Conservation (phyloP, 2,113 vertebrate species). For the Poeciliopsis occidentalis region DNA sequence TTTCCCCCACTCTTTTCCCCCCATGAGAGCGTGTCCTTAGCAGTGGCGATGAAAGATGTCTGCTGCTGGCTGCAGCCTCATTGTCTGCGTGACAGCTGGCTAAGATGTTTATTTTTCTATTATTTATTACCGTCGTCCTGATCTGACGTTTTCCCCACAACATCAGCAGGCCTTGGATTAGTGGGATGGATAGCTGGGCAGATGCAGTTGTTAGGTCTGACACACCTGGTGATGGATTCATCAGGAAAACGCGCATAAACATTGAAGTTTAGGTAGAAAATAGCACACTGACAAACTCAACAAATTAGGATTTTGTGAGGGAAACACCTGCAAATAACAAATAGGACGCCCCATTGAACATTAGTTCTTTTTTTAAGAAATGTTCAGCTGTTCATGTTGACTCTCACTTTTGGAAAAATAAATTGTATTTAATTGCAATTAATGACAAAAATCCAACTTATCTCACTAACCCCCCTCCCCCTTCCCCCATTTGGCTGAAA, state of each 20-base stretch:
- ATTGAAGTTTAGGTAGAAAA: background rate
- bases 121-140: conserved; percentile 51
- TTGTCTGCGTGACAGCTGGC: conserved; percentile 69
- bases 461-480: background rate
- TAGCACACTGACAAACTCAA: conserved; percentile 25
- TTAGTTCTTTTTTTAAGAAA: background rate
- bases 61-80: conserved; percentile 52
- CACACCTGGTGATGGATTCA: conserved; percentile 54
- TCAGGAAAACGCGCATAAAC: background rate
- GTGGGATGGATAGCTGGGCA: conserved; percentile 29
- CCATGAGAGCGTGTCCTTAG: conserved; percentile 26
- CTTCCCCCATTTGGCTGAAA: background rate
- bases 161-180: conserved; percentile 10
- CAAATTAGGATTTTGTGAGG: conserved; percentile 11
- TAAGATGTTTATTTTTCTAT: conserved; percentile 68
- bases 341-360: background rate
- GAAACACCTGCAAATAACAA: background rate
- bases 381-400: background rate
- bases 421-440: background rate
- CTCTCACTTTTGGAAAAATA: background rate
- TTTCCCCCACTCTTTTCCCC: conserved; percentile 27
- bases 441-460: background rate
- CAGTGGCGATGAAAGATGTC: conserved; percentile 55
- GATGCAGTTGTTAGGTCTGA: conserved; percentile 53
- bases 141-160: conserved; percentile 22